Base-by-base conservation (phyloP, 2,797 vertebrate genomes). In the Agapornis canus region DNA sequence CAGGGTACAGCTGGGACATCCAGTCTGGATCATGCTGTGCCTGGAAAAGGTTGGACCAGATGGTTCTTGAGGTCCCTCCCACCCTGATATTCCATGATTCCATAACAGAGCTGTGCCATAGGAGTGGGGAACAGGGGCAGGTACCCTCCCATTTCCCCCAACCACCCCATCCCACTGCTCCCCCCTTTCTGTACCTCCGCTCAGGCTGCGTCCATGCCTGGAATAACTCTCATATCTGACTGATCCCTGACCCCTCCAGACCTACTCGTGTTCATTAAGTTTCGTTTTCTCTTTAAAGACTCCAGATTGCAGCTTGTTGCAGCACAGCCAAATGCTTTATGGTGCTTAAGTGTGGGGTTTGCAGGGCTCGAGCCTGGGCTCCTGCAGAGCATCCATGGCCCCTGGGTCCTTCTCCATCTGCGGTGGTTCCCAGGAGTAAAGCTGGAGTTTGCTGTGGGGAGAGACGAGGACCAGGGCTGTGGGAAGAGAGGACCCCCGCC, bases 321-420 rank as follows among this genome's bases (percentile, higher is more conserved):
- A 40, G 20, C 0, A 1, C 32, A 35, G 60, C 49, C 45, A 21
- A 37, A 9, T 0, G 2, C 27, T 84, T 63, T 22, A 12, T n/a
- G 23, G n/a, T 5, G 20, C 25, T 64, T 54, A 4, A 32, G 64
- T 79, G 65, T 14, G 7, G 57, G 61, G 51, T 56, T 18, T 48
- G 23, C 29, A n/a, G 14, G 29, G n/a, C 60, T 78, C 15, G 4
- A 39, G 51, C 42, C 49, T 18, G 35, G 45, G n/a, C 47, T 31
- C 61, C n/a, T 5, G 13, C 65, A 14, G 47, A 57, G 52, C 45
- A 22, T 9, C 32, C 3, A 5, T 3, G 32, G 13, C 22, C 32
- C 39, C 1, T 7, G 48, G 17, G 21, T 40, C 22, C 73, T 40
- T 47, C 43, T 75, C n/a, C 42, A 31, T 29, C 37, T 12, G n/a